Percentiles rank a stretch among this genome's conserved stretches.
phyloP scores from a whole-genome alignment of 2,113 vertebrate species.

The Grantiella picta region DNA sequence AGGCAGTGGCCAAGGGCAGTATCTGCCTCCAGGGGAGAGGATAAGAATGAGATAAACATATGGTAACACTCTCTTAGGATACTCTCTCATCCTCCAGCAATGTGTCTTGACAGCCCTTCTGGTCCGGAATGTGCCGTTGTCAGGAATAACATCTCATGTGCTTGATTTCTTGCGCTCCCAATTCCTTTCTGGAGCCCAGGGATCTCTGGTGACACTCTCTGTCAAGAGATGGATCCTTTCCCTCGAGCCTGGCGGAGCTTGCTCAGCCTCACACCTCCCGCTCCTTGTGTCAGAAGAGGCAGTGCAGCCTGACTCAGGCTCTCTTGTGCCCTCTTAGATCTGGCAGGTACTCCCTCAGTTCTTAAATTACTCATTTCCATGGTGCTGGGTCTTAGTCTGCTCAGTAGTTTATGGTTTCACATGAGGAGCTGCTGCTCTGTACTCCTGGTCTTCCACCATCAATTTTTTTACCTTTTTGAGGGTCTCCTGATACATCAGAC shows the following conservation, averaged over 20 bases:
- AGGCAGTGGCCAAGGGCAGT: neutral
- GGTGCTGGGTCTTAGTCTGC: neutral
- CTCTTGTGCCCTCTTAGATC: neutral
- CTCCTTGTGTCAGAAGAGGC: neutral
- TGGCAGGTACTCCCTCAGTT: neutral
- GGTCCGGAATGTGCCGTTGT: neutral
- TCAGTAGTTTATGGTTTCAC: neutral
- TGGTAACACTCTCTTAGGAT: neutral
- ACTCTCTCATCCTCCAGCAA: neutral
- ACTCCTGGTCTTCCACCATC: neutral
- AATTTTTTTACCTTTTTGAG: neutral
- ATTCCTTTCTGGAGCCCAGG: neutral
- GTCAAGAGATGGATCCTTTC: neutral
- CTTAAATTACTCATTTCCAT: neutral
- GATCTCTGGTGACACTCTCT: neutral
- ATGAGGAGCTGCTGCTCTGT: neutral
- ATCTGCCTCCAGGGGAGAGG: neutral
- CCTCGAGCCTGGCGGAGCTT: neutral
- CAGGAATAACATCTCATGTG: neutral
- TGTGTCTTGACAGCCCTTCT: slow-evolving; percentile 17
- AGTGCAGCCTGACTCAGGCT: neutral
- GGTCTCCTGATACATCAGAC: neutral
- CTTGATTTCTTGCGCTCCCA: neutral
- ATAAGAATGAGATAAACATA: neutral
- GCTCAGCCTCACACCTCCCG: neutral